Evolutionary conservation across 2,113 vertebrate genomes (phyloP).

Genomic region (Hemichromis elongatus): DNA sequence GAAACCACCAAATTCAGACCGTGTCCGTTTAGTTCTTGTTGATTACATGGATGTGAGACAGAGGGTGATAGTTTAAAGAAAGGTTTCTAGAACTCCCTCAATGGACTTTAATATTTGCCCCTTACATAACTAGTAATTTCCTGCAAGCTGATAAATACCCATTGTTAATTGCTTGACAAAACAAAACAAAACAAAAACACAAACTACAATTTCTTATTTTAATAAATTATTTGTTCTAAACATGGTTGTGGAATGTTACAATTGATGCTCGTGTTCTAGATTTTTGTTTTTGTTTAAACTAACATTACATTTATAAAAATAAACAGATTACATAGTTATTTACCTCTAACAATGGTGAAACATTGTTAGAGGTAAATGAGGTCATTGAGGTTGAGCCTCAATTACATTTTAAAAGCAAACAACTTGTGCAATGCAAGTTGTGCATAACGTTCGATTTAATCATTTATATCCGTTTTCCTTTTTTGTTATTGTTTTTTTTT

Average conservation of each 20-base stretch:
- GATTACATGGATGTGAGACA: neutral
- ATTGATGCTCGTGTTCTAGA: neutral
- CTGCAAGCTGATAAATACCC: neutral
- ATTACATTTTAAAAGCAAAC: neutral
- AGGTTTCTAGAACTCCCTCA: neutral
- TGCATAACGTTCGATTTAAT: neutral
- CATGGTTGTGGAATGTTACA: neutral
- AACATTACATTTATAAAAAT: neutral
- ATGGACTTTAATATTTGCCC: neutral
- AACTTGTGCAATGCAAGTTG: neutral
- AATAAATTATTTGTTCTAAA: neutral
- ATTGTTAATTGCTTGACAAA: neutral
- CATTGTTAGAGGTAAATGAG: neutral
- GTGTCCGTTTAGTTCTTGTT: neutral
- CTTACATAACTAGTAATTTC: neutral
- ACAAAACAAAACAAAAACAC: rapidly evolving
- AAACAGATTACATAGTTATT: neutral
- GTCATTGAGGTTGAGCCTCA: neutral
- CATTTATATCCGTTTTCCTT: neutral
- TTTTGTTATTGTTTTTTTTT: neutral
- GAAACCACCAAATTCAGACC: neutral
- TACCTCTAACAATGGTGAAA: rapidly evolving
- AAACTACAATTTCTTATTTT: neutral
- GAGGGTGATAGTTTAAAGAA: neutral
- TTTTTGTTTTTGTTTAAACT: neutral